Conservation (phyloP, 2,888 invertebrate species). For the Plebejus argus region DNA sequence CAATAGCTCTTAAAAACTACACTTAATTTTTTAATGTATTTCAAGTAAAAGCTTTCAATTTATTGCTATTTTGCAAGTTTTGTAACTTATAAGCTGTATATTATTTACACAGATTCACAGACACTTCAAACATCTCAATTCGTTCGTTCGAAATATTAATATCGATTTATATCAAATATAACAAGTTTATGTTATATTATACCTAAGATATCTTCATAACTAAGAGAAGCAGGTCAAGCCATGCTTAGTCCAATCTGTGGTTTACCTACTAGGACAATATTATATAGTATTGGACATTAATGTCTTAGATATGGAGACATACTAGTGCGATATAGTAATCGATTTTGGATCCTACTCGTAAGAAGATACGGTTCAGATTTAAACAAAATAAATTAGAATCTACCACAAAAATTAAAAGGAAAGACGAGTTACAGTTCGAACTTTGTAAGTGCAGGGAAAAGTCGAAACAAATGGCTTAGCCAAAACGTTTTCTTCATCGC, state of each 20-base stretch:
- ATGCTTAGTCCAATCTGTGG: background rate
- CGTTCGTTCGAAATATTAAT: background rate
- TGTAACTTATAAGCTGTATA: too few relatives aligned
- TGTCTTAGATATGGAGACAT: slow-evolving; percentile 1
- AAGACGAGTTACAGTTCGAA: too few relatives aligned
- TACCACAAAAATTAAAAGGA: too few relatives aligned
- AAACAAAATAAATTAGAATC: background rate
- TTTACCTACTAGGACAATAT: slow-evolving; percentile 11
- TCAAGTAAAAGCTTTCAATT: too few relatives aligned
- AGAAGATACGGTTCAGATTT: background rate
- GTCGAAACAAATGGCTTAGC: too few relatives aligned
- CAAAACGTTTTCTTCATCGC: too few relatives aligned
- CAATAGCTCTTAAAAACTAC: too few relatives aligned
- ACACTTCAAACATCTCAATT: too few relatives aligned
- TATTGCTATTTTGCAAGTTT: too few relatives aligned
- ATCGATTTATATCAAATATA: background rate
- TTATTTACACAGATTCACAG: too few relatives aligned
- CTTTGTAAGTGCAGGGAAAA: too few relatives aligned
- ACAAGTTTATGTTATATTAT: background rate
- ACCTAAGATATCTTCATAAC: background rate
- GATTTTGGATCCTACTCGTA: background rate
- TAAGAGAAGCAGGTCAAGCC: background rate
- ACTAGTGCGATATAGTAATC: background rate
- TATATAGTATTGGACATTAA: slow-evolving; percentile 16
- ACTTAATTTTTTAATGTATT: too few relatives aligned